Conservation (phyloP, 2,888 invertebrate species). For the Hirtodrosophila confusa region DNA sequence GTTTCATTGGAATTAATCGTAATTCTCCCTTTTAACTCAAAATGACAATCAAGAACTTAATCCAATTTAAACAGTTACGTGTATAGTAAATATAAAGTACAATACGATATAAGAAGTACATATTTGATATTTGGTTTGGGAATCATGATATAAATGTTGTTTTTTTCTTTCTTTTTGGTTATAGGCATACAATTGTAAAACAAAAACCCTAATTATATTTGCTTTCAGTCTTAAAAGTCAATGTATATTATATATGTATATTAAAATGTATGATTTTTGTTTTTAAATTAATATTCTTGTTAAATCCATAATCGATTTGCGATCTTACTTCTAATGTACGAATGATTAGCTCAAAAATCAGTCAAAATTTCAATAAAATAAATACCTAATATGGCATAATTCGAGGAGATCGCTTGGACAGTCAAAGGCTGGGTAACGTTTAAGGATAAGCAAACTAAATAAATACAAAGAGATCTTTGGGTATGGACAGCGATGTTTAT, state of each 20-base stretch:
- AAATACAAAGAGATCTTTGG: constrained; percentile 54
- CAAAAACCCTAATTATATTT: constrained; percentile 43
- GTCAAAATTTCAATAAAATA: constrained; percentile 53
- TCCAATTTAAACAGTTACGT: constrained; percentile 4
- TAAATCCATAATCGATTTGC: constrained; percentile 23
- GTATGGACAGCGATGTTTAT: constrained; percentile 3
- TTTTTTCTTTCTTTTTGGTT: constrained; percentile 43
- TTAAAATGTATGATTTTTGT: constrained; percentile 25
- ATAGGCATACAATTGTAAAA: constrained; percentile 39
- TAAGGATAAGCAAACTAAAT: constrained; percentile 20
- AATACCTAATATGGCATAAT: constrained; percentile 57
- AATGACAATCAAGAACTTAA: constrained; percentile 24
- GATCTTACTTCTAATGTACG: constrained; percentile 16
- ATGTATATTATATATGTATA: constrained; percentile 18
- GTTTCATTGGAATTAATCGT: constrained; percentile 18
- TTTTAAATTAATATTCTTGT: constrained; percentile 23
- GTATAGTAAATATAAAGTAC: constrained; percentile 43
- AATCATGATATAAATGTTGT: constrained; percentile 37
- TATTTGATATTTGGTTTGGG: constrained; percentile 63
- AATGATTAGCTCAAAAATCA: constrained; percentile 43
- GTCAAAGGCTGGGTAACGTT: constrained; percentile 20
- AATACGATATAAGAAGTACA: constrained; percentile 41
- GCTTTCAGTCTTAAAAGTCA: constrained; percentile 67
- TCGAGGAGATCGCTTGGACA: constrained; percentile 51
- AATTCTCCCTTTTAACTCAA: constrained; percentile 12